A percentile compares a stretch with the other conserved stretches of the same genome.
These are phyloP conservation scores for Chromobotia macracanthus DNA, from an alignment of 2,797 vertebrate genomes.

Conservation along the genomic window DNA sequence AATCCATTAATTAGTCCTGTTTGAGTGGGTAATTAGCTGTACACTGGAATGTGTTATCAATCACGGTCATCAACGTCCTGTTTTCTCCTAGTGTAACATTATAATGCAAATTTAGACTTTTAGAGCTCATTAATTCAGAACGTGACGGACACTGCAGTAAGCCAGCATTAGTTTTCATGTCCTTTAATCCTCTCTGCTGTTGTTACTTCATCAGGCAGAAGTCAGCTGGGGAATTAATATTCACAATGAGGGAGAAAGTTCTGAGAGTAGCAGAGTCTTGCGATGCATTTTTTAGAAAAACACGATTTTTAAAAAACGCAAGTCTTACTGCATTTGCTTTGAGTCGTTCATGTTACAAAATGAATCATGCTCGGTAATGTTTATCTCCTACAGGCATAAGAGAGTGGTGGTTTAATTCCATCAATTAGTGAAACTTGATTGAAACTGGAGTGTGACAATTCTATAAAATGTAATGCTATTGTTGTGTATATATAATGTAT, in stretches of 20 bases:
- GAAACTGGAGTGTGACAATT: constrained; percentile 27
- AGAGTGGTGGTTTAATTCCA: constrained; percentile 24
- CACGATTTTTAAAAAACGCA: no score
- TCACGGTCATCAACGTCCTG: constrained; percentile 43
- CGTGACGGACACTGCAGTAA: constrained; percentile 23
- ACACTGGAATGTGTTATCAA: constrained; percentile 55
- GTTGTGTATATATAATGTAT: constrained; percentile 47
- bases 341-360: background rate
- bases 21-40: constrained; percentile 52
- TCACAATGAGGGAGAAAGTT: no score
- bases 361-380: background rate
- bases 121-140: constrained; percentile 4
- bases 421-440: constrained; percentile 11
- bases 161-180: constrained; percentile 32
- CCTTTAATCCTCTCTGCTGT: constrained; percentile 25
- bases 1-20: constrained; percentile 55
- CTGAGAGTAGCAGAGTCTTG: no score
- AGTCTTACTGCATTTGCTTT: no score
- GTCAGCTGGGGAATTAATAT: no score
- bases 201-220: constrained; percentile 29
- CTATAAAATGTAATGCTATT: constrained; percentile 6
- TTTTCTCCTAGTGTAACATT: background rate
- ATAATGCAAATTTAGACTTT: no score
- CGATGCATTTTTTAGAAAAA: no score
- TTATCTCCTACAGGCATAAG: background rate